Evolutionary conservation across 2,888 invertebrate genomes (phyloP), one percentile per base, ranked within the genome.

Genomic region (Ditula angustiorana): DNA sequence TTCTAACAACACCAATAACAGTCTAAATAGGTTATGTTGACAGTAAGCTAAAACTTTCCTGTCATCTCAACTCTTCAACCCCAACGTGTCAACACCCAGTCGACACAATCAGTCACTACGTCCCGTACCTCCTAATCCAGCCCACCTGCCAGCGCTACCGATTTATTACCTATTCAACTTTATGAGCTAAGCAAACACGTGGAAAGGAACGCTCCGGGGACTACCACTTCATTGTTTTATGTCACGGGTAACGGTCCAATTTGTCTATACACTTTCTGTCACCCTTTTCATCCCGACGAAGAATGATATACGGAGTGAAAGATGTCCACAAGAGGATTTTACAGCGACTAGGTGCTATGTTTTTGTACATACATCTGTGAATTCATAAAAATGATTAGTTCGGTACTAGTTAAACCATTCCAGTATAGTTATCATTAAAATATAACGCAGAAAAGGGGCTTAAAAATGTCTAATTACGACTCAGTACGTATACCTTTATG

Each of bases 171-270:
- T 78, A 80, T 78, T 79, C 77, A 77, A 77, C 71, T 80, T 78
- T 76, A 78, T 73, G 75, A 73, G 67, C 73, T 72, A 30, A 67
- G 74, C 74, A 75, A 77, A 79, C 77, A 77, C 74, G 70, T 55
- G 62, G 61, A 66, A 57, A 35, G 49, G 49, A 56, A 26, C 67
- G 62, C 71, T 73, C 75, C 33, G n/a, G 66, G 74, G 74, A 75
- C 65, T 74, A 71, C 70, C 76, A 76, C 78, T 78, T 81, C 80
- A 84, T 85, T 86, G 83, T 86, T 82, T 85, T 79, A 80, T 78
- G 83, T 81, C 77, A 71, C 72, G 74, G 77, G 72, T 78, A 83
- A 77, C 74, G 71, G 77, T 69, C 77, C 85, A 85, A 88, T 87
- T 87, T 86, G 82, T 82, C 81, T 76, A 73, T 74, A 74, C 78